These are phyloP conservation scores for Naso thynnoides DNA, from an alignment of 2,797 vertebrate genomes.

Conservation along the genomic window DNA sequence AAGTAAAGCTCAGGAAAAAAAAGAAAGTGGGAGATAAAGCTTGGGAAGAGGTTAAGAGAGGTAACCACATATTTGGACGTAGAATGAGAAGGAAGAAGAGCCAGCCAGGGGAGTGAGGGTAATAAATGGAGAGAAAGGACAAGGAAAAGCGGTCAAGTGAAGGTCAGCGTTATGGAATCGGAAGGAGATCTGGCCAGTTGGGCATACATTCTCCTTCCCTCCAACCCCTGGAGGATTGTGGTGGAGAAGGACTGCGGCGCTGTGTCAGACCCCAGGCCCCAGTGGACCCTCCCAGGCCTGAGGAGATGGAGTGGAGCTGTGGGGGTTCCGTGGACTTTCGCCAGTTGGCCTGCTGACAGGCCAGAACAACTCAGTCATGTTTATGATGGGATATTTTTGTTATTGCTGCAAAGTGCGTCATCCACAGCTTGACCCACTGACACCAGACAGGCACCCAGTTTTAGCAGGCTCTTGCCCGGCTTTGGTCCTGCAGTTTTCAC, in stretches of 20 bases:
- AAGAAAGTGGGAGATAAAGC: constrained; percentile 58
- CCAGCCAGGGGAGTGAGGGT: constrained; percentile 38
- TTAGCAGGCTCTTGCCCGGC: constrained; percentile 62
- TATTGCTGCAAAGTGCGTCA: constrained; percentile 81
- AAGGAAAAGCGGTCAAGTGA: constrained; percentile 60
- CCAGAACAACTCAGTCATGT: constrained; percentile 75
- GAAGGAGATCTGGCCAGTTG: constrained; percentile 64
- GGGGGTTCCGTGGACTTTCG: constrained; percentile 72
- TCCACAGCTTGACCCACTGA: constrained; percentile 73
- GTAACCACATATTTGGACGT: constrained; percentile 64
- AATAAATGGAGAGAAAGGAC: constrained; percentile 44
- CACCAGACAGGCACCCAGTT: constrained; percentile 76
- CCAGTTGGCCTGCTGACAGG: constrained; percentile 65
- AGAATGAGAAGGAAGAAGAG: constrained; percentile 49
- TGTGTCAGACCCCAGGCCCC: constrained; percentile 66
- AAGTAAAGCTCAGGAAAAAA: constrained; percentile 38
- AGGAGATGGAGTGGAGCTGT: constrained; percentile 55
- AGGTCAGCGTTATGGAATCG: constrained; percentile 67
- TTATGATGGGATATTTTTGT: constrained; percentile 83
- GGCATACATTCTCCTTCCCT: constrained; percentile 53
- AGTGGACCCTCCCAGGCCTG: constrained; percentile 60
- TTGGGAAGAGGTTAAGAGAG: constrained; percentile 75
- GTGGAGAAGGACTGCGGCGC: constrained; percentile 46
- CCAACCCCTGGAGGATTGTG: constrained; percentile 61
- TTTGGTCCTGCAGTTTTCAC: constrained; percentile 55